Base-by-base conservation (phyloP, 1,140 invertebrate genomes). In the Akabosia matsudoensis region DNA sequence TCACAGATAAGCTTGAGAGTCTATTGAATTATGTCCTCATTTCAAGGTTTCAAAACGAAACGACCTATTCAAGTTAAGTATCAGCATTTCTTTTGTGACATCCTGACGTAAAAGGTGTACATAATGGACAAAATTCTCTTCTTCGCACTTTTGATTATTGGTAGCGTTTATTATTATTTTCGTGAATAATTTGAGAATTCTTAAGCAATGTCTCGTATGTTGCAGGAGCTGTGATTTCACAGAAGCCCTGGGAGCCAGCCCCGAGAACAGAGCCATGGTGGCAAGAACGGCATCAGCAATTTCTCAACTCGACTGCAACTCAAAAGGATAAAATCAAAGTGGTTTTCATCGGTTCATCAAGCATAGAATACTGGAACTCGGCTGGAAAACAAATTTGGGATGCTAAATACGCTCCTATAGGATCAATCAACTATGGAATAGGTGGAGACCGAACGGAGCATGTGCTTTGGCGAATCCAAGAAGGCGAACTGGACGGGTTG, bases 401-500 rank as follows among this genome's bases (percentile, higher is more conserved):
- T 1, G 3, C 56, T 26, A 64, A 78, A 7, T 81, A 81, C 30
- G 76, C 61, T 28, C 76, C 78, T 1, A 26, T 81, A 1, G 80
- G 80, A n/a, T 70, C 75, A 13, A 74, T 89, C 18, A 89, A 89
- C 79, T 88, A 89, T 84, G 88, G 88, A 33, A 88, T 90, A 76
- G 85, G 86, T 34, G 87, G 87, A 18, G 89, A 90, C 82, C 83
- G 86, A 76, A 89, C 88, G 0, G 85, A 89, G 80, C 83, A 90
- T 83, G 83, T 89, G 16, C 81, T 90, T 10, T 90, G 88, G 88
- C 82, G 89, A 74, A 83, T 89, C 18, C 78, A 83, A 33, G 87
- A 90, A 84, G 88, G 88, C 76, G 89, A 89, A 82, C 77, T 90
- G 51, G 88, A 90, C 33, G 82, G 83, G 75, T 81, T 88, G 52